Base-by-base conservation (phyloP, 1,140 invertebrate species). In the Ptiloglossa arizonensis region DNA sequence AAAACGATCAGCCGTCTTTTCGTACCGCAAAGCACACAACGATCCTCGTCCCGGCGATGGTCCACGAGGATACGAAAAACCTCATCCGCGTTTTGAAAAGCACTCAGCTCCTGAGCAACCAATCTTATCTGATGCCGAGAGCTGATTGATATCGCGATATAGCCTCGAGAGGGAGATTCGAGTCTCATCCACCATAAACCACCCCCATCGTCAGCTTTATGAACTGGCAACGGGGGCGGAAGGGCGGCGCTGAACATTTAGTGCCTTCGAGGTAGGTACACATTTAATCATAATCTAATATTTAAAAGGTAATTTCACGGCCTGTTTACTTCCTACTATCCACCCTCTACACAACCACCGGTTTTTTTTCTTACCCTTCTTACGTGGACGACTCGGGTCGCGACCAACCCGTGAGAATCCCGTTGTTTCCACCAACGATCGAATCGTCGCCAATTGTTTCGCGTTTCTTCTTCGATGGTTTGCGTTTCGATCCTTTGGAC, bases 251-350 rank as follows among this genome's bases (percentile, higher is more conserved):
- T 85, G 89, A 91, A 90, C 92, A 87, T 91, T 91, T 92, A 91
- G 87, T 87, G 87, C 87, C 88, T 90, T 75, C 81, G 82, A 89
- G 88, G 87, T 87, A 86, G 82, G 87, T 90, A 91, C 91, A 91
- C 90, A 91, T 93, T 92, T 92, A 93, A 92, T 93, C 90, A 92
- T 93, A 92, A 93, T 92, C 91, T 92, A 92, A 93, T 93, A 93
- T 93, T 93, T 92, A 93, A 92, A 92, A 92, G 90, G 91, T 92
- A 93, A 93, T 93, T 93, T 93, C 92, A 93, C 90, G 92, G 91
- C 86, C 88, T 93, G 92, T 93, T 93, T 92, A 91, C 90, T 77
- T 78, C 89, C 82, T 85, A 80, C 88, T 69, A 82, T 86, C 81
- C 85, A 77, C 83, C 81, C 69, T 81, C 64, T 60, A 52, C 50